A percentile compares a stretch with the other conserved stretches of the same genome.
These are phyloP conservation scores for Patella vulgata DNA, from an alignment of 1,140 invertebrate species.

Conservation along the genomic window DNA sequence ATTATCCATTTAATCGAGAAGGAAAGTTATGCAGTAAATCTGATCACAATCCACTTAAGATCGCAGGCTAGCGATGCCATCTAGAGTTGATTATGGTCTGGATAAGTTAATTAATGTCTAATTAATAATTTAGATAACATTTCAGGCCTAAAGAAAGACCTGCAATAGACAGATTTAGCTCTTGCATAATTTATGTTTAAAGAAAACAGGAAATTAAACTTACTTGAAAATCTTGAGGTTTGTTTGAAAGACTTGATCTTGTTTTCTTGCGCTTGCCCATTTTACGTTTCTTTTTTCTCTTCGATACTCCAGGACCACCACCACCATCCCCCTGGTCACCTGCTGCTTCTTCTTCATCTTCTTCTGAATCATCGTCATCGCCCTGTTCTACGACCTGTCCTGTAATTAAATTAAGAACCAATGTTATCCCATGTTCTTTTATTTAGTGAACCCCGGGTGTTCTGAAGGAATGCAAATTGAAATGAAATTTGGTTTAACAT, in stretches of 20 bases:
- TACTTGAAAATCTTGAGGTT: conserved; percentile 55
- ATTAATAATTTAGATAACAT: too few relatives aligned
- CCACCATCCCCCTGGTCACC: conserved; percentile 38
- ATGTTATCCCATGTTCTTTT: background rate
- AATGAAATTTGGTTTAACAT: too few relatives aligned
- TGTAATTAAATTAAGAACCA: conserved; percentile 10
- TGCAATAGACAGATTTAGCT: too few relatives aligned
- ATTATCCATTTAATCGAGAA: too few relatives aligned
- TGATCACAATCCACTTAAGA: too few relatives aligned
- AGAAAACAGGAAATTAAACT: conserved; percentile 1
- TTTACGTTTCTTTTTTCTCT: conserved; percentile 40
- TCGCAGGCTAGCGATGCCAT: too few relatives aligned
- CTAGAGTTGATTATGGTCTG: too few relatives aligned
- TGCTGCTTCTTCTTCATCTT: conserved; percentile 42
- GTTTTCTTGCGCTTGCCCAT: conserved; percentile 21
- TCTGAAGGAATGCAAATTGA: background rate
- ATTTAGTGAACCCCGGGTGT: too few relatives aligned
- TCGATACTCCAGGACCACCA: conserved; percentile 34
- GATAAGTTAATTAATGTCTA: too few relatives aligned
- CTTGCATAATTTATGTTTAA: too few relatives aligned
- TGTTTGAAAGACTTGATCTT: conserved; percentile 48
- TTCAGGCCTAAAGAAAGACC: too few relatives aligned
- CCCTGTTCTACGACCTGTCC: conserved; percentile 19
- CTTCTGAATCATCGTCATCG: conserved; percentile 35
- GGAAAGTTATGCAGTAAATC: too few relatives aligned